Evolutionary conservation across 1,140 invertebrate species (phyloP), one percentile per base, ranked within the genome.

Genomic region (Paracyclopina nana): DNA sequence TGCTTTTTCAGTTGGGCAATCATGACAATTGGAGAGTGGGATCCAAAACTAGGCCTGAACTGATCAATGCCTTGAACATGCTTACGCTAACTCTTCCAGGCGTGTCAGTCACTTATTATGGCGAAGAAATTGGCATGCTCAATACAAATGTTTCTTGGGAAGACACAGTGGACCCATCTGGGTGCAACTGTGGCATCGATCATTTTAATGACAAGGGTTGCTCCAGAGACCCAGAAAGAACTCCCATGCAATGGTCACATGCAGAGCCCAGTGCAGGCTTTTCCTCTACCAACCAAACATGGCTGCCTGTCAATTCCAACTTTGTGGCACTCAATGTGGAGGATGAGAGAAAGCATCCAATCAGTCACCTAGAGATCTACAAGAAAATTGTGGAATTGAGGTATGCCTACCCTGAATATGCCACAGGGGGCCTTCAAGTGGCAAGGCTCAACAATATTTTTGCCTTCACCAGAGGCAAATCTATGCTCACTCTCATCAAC

Each of bases 41-140:
- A 0, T 63, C 66, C 4, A 64, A 20, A 38, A 71, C 72, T 11
- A 53, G 56, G 0, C 53, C 56, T 0, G 65, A 72, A 27, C 60
- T 74, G 46, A 70, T 76, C 0, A 76, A 80, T 60, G 67, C 69
- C 0, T 60, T 79, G 11, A 74, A 77, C 55, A 74, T 78, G 61
- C 62, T 84, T 22, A 68, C 71, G 2, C 61, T 79, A 27, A 56
- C 80, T 0, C 57, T 84, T 16, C 78, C 79, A 12, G 82, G 81
- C 0, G 72, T 78, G 8, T 68, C 74, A 1, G 70, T 83, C 1
- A 75, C 74, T 49, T 85, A 84, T 60, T 76, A 82, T 63, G 82
- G 82, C 8, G 82, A 85, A 62, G 82, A 86, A 63, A 70, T 85
- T 51, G 81, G 75, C 1, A 81, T 84, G 77, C 63, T 69, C 3